Conservation (phyloP, 2,113 vertebrate genomes). For the Nesogale talazaci region DNA sequence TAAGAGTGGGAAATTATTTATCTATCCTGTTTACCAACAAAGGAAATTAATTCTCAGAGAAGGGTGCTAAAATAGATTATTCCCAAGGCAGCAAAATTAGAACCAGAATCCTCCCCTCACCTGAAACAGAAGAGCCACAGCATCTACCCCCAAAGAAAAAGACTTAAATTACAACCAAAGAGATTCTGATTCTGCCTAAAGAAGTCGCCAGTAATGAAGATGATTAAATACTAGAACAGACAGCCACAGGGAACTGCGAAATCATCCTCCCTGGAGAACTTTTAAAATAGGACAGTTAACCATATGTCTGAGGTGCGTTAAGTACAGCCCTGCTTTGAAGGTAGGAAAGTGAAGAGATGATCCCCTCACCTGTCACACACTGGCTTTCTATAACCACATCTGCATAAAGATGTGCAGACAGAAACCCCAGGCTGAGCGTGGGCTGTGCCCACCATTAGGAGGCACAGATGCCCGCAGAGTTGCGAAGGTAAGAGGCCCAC, state of each 20-base stretch:
- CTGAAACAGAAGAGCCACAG: background rate
- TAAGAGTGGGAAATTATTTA: background rate
- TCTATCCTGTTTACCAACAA: constrained; percentile 23
- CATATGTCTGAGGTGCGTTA: constrained; percentile 74
- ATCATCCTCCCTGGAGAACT: constrained; percentile 71
- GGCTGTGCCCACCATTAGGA: background rate
- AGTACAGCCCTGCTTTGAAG: constrained; percentile 71
- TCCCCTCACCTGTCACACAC: background rate
- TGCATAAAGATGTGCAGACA: background rate
- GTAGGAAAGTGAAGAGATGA: constrained; percentile 46
- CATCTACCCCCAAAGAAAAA: constrained; percentile 40
- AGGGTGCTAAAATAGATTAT: background rate
- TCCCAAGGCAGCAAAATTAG: constrained; percentile 33
- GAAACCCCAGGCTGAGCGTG: constrained; percentile 25
- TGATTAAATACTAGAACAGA: constrained; percentile 77
- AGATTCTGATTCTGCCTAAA: constrained; percentile 49
- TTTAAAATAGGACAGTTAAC: constrained; percentile 78
- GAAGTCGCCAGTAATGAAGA: constrained; percentile 60
- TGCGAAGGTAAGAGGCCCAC: background rate
- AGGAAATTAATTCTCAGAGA: background rate
- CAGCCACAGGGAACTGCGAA: constrained; percentile 73
- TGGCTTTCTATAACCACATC: background rate
- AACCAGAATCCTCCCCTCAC: background rate
- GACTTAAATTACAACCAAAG: constrained; percentile 58
- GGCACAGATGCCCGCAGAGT: background rate